A percentile compares a stretch with the other conserved stretches of the same genome.
Evolutionary conservation across 2,888 invertebrate genomes (phyloP).

Genomic region (Heliconius cydno): DNA sequence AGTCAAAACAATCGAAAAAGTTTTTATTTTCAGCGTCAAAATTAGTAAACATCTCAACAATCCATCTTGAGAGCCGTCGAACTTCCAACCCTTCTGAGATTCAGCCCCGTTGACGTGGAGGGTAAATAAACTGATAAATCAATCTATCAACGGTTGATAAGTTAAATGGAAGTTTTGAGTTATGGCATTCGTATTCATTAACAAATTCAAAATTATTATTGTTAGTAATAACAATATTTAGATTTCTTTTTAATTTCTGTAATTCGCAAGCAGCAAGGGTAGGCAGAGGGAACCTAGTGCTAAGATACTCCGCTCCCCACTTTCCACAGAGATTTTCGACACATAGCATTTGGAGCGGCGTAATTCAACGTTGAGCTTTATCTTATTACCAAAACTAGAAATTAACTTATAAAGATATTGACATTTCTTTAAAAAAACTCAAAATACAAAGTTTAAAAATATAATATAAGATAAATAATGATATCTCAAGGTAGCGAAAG

Average conservation of each 20-base stretch:
- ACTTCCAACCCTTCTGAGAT: constrained; percentile 49
- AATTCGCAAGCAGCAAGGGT: neutral
- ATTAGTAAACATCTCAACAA: constrained; percentile 38
- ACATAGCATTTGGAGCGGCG: too few relatives aligned
- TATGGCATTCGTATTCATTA: constrained; percentile 13
- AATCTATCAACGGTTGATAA: constrained; percentile 47
- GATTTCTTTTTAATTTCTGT: neutral
- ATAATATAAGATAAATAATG: neutral
- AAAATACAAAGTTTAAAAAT: neutral
- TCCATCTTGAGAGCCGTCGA: constrained; percentile 42
- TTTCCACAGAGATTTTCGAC: too few relatives aligned
- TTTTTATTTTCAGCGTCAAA: constrained; percentile 32
- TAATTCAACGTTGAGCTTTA: too few relatives aligned
- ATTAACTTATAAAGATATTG: too few relatives aligned
- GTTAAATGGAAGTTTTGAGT: constrained; percentile 29
- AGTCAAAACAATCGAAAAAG: constrained; percentile 30
- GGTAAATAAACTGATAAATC: constrained; percentile 49
- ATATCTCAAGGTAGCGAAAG: neutral
- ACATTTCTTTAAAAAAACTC: too few relatives aligned
- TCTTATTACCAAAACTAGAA: too few relatives aligned
- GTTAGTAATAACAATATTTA: neutral
- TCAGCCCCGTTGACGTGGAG: constrained; percentile 37
- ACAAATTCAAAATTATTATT: neutral
- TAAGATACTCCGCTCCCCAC: neutral
- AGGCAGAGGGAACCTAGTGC: neutral